Conservation (phyloP, 2,888 invertebrate species). For the Cartodere bifasciata region DNA sequence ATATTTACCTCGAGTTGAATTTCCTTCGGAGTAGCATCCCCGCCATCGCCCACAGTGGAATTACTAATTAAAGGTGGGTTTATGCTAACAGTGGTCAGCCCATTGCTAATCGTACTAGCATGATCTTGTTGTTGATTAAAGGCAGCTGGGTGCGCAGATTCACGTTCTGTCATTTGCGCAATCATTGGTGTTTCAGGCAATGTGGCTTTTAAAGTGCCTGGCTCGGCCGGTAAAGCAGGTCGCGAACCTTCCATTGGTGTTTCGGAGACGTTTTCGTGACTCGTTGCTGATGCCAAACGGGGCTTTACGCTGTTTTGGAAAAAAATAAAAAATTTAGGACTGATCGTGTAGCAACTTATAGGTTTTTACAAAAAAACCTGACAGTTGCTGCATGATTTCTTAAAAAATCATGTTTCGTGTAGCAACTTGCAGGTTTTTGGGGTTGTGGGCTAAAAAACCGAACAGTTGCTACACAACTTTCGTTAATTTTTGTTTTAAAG, state of each 20-base stretch:
- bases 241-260: slow-evolving; percentile 71
- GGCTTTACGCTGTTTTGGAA: slow-evolving; percentile 10
- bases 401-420: no score
- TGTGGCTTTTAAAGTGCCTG: slow-evolving; percentile 82
- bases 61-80: slow-evolving; percentile 20
- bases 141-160: slow-evolving; percentile 76
- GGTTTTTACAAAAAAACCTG: no score
- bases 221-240: slow-evolving; percentile 78
- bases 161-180: slow-evolving; percentile 87
- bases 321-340: background rate
- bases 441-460: no score
- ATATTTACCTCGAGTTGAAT: no score
- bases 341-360: no score
- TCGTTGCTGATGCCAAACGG: slow-evolving; percentile 23
- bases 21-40: slow-evolving; percentile 1
- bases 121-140: slow-evolving; percentile 27
- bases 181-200: slow-evolving; percentile 82
- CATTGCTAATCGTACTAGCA: slow-evolving; percentile 28
- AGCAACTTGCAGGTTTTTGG: no score
- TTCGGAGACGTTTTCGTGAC: slow-evolving; percentile 48
- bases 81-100: slow-evolving; percentile 28
- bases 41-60: slow-evolving; percentile 18
- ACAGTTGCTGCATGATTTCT: no score
- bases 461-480: no score
- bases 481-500: no score